A percentile compares a stretch with the other conserved stretches of the same genome.
Evolutionary conservation across 1,140 invertebrate species (phyloP).

Genomic region (Pseudoatta argentina): DNA sequence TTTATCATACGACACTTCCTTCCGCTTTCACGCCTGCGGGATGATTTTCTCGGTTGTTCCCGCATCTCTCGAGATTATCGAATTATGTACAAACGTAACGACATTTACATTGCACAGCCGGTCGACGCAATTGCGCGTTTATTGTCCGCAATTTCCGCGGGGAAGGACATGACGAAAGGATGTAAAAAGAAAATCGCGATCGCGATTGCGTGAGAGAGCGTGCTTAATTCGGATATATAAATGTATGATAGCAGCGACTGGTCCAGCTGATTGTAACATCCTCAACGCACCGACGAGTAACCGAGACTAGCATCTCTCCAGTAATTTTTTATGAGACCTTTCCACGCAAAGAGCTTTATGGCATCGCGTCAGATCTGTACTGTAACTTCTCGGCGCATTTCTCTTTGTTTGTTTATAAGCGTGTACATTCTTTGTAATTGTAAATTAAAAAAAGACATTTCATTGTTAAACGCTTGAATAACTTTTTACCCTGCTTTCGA

Average conservation of each 20-base stretch:
- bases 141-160: constrained; percentile 9
- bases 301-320: constrained; percentile 46
- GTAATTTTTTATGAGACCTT: constrained; percentile 71
- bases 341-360: constrained; percentile 65
- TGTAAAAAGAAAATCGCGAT: constrained; percentile 14
- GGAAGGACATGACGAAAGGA: neutral
- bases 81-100: constrained; percentile 46
- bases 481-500: constrained; percentile 8
- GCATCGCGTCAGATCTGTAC: constrained; percentile 66
- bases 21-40: constrained; percentile 24
- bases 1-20: constrained; percentile 8
- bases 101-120: constrained; percentile 33
- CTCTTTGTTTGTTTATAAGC: constrained; percentile 76
- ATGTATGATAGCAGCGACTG: neutral
- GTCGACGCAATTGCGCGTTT: constrained; percentile 22
- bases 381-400: constrained; percentile 72
- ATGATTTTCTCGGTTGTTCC: constrained; percentile 40
- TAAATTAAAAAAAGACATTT: constrained; percentile 77
- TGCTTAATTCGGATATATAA: constrained; percentile 20
- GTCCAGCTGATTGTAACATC: constrained; percentile 45
- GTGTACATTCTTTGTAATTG: constrained; percentile 80
- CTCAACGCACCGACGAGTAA: constrained; percentile 27
- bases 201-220: constrained; percentile 13
- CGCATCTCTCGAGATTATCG: neutral
- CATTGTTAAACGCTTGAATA: constrained; percentile 71